Base-by-base conservation (phyloP, 1,140 invertebrate genomes). In the Calosoma granatense region DNA sequence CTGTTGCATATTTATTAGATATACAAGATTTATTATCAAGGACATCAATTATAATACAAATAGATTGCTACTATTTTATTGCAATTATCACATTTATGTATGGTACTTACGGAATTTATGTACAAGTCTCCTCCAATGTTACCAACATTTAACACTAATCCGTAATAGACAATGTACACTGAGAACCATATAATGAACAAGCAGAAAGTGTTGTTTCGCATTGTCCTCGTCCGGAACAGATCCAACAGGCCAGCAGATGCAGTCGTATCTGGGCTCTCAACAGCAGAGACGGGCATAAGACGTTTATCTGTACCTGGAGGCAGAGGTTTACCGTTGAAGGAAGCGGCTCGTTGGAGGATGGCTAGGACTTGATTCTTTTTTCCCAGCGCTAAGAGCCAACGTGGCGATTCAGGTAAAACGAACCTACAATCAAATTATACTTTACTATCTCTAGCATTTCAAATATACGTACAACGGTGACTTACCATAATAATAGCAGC, bases 331-430 rank as follows among this genome's bases (percentile, higher is more conserved):
- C 77, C 76, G 67, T 86, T 86, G 57, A 81, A 79, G 43, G 72
- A 75, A 1, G 87, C 85, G 1, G 87, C 87, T 61, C 77, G 76
- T 65, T 82, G 70, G 51, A 93, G 69, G 56, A 90, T 83, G 43
- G 68, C 68, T 59, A 83, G 78, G 0, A 88, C 85, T 75, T 87
- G 81, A 47, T 83, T 76, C 2, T 78, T 76, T 60, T 80, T 78
- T 51, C 87, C 86, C 67, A 87, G 81, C 20, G 86, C 83, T 22
- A 92, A 69, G 17, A 92, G 71, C 90, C 90, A 93, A 60, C 88
- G 77, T 11, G 90, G 88, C 2, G 89, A 92, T 78, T 92, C 89
- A 1, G 89, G 89, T 20, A 92, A 72, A 17, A 90, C 74, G 75
- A 85, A 87, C 79, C 80, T 85, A 63, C 52, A 71, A 69, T 55